These are phyloP conservation scores for Megaptera novaeangliae DNA, from an alignment of 2,113 vertebrate species.

Conservation along the genomic window DNA sequence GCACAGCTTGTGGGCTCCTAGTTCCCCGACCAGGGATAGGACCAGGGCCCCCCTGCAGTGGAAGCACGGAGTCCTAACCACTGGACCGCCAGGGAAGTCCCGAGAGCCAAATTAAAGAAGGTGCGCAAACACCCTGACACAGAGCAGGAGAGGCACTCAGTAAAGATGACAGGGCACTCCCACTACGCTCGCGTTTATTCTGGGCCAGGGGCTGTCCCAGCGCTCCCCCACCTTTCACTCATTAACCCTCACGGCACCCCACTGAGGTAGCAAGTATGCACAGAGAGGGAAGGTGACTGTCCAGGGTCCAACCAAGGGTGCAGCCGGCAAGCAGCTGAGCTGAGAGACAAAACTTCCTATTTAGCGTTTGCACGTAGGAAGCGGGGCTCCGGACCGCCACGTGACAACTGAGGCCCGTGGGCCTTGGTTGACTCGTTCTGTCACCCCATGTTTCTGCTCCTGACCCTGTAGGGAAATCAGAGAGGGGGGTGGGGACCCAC, in stretches of 20 bases:
- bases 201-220: slow-evolving; percentile 31
- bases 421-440: neutral
- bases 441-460: neutral
- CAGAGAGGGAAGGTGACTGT: slow-evolving; percentile 65
- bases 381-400: neutral
- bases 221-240: neutral
- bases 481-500: slow-evolving; percentile 32
- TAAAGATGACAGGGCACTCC: neutral
- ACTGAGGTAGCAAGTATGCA: neutral
- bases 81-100: neutral
- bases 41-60: neutral
- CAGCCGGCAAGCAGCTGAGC: slow-evolving; percentile 73
- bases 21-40: neutral
- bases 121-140: accelerated
- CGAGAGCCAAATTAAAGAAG: neutral
- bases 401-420: neutral
- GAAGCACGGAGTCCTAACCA: neutral
- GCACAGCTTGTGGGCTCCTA: neutral
- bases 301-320: slow-evolving; percentile 64
- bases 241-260: neutral
- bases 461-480: neutral
- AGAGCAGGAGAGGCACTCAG: neutral
- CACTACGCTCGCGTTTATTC: slow-evolving; percentile 57
- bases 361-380: accelerated
- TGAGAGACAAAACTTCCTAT: neutral